Percentiles rank a stretch among this genome's conserved stretches.
phyloP scores from a whole-genome alignment of 2,113 vertebrate species.

The Cyprinodon brontotheroides region DNA sequence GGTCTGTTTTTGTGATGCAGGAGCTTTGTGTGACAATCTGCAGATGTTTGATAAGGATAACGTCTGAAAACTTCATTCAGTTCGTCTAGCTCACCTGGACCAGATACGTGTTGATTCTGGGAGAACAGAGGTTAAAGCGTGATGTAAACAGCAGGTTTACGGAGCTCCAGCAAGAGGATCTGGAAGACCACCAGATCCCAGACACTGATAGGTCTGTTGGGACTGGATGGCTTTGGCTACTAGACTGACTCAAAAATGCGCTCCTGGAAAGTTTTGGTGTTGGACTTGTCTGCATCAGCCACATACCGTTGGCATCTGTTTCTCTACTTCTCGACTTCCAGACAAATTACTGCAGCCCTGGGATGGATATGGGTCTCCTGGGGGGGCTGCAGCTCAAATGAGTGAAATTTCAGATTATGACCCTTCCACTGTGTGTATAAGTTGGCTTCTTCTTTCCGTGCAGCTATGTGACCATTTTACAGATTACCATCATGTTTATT shows the following conservation, averaged over 20 bases:
- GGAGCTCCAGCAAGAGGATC: conserved; percentile 13
- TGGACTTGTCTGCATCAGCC: conserved; percentile 52
- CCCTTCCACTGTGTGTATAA: conserved; percentile 25
- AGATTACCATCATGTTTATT: background rate
- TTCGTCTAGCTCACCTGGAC: conserved; percentile 21
- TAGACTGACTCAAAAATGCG: conserved; percentile 49
- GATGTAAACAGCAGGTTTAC: conserved; percentile 34
- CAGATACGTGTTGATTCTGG: background rate
- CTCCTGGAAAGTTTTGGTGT: conserved; percentile 61
- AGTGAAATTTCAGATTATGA: conserved; percentile 60
- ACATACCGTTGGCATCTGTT: conserved; percentile 40
- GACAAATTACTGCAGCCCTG: conserved; percentile 43
- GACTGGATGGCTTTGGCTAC: conserved; percentile 51
- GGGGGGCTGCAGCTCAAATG: conserved; percentile 34
- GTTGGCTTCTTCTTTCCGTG: background rate
- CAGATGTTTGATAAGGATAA: conserved; percentile 23
- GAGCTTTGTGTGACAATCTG: conserved; percentile 23
- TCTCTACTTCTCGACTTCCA: conserved; percentile 13
- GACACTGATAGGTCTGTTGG: conserved; percentile 61
- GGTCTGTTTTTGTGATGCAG: conserved; percentile 22
- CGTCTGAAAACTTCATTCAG: conserved; percentile 11
- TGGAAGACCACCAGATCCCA: conserved; percentile 53
- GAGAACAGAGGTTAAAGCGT: background rate
- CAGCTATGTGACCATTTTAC: background rate
- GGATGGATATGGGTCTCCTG: conserved; percentile 40